Evolutionary conservation across 2,797 vertebrate species (phyloP), one percentile per base, ranked within the genome.

Genomic region (Chaetophractus vellerosus): DNA sequence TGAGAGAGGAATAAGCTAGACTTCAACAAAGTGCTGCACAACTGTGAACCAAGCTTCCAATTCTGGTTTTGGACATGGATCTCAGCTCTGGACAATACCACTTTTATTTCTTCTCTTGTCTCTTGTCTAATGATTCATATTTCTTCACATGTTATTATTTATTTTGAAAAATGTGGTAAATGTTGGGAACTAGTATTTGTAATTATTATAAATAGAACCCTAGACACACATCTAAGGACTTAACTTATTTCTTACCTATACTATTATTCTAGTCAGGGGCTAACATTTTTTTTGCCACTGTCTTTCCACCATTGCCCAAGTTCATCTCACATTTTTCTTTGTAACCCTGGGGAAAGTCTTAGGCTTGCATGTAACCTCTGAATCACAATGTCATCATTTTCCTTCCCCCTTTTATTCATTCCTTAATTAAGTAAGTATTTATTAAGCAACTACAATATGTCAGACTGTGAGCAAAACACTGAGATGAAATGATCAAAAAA

Each of bases 381-480:
- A 82, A 64, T 85, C 38, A 64, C 10, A 61, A 66, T 78, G 1
- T 18, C 23, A 59, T 61, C 28, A 52, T 88, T 89, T 95, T 92
- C 9, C 26, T 23, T 38, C 55, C 50, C 88, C 90, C 28, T 55
- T n/a, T 38, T 87, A 79, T 57, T 12, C 16, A 57, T 23, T 41
- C 33, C 45, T 92, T 94, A 33, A 69, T n/a, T 33, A 87, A 82
- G 59, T 45, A 71, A 86, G 72, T 76, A 78, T 76, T 89, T 81
- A 75, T 84, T 89, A 69, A 28, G 9, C 16, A 91, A 93, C 16
- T 63, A 78, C 5, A 88, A 84, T 89, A 89, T 79, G 55, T 1
- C n/a, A 80, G 15, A 75, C 71, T 31, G 16, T 83, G 55, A 23
- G 9, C 6, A 71, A 88, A 64, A 59, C 18, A 57, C 5, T 36